phyloP scores from a whole-genome alignment of 2,113 vertebrate species.

The Upupa epops region DNA sequence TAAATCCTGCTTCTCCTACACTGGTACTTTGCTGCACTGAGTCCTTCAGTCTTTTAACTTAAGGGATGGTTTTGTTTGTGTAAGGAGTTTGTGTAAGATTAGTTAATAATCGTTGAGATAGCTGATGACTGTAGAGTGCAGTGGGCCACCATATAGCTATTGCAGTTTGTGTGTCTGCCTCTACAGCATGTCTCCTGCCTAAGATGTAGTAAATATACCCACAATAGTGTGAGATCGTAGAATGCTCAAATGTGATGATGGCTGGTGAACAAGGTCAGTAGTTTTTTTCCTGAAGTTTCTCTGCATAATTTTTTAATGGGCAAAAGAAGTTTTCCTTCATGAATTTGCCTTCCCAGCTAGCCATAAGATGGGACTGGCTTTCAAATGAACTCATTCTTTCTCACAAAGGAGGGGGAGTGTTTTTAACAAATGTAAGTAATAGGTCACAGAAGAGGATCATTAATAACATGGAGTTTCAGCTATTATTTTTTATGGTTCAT shows the following conservation, averaged over 20 bases:
- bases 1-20: not conserved
- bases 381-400: not conserved
- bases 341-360: not conserved
- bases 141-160: not conserved
- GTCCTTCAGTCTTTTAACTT: not conserved
- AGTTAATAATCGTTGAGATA: not conserved
- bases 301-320: not conserved
- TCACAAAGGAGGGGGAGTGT: not conserved
- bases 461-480: not conserved
- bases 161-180: not conserved
- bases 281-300: not conserved
- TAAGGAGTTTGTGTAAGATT: not conserved
- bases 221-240: not conserved
- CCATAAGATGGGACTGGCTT: not conserved
- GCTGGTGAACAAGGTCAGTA: not conserved
- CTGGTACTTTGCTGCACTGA: not conserved
- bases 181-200: not conserved
- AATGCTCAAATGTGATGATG: fast-evolving
- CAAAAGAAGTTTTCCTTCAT: not conserved
- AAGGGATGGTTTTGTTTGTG: not conserved
- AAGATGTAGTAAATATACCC: not conserved
- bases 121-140: not conserved
- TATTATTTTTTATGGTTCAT: slow-evolving; percentile 21
- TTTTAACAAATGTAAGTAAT: not conserved
- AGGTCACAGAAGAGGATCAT: not conserved